These are phyloP conservation scores for Eilema caniola DNA, from an alignment of 2,888 invertebrate genomes.

Conservation along the genomic window DNA sequence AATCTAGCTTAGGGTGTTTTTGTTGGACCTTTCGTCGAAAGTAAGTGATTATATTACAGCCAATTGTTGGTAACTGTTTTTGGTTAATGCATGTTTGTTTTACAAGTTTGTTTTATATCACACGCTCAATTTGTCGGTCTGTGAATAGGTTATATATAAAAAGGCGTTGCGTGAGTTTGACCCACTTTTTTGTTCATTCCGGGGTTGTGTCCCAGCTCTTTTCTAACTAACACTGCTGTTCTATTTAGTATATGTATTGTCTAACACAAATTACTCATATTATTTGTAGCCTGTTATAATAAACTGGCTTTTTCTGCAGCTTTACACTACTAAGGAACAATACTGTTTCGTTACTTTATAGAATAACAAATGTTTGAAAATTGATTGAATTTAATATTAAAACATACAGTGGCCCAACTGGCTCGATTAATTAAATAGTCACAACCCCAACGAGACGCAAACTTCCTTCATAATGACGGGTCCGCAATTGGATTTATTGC, in stretches of 20 bases:
- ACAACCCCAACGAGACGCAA: conserved; percentile 51
- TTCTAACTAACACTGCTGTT: background rate
- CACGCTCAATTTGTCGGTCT: conserved; percentile 8
- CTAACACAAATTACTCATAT: background rate
- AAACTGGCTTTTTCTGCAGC: background rate
- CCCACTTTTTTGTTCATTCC: conserved; percentile 10
- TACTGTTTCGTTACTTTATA: background rate
- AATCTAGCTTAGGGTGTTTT: conserved; percentile 14
- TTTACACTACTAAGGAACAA: background rate
- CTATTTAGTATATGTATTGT: background rate
- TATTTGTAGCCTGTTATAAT: background rate
- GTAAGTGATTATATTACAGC: conserved; percentile 18
- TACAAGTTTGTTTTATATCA: conserved; percentile 9
- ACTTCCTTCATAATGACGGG: conserved; percentile 61
- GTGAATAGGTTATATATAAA: conserved; percentile 11
- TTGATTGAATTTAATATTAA: background rate
- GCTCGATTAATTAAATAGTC: conserved; percentile 18
- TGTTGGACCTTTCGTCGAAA: conserved; percentile 11
- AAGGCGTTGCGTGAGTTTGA: conserved; percentile 15
- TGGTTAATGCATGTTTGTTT: conserved; percentile 16
- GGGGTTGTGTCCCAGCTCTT: background rate
- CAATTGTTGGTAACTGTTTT: conserved; percentile 3
- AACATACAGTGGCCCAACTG: conserved; percentile 11
- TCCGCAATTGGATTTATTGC: conserved; percentile 39
- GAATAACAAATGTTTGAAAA: background rate